Conservation (phyloP, 2,113 vertebrate genomes). For the Grammomys surdaster region DNA sequence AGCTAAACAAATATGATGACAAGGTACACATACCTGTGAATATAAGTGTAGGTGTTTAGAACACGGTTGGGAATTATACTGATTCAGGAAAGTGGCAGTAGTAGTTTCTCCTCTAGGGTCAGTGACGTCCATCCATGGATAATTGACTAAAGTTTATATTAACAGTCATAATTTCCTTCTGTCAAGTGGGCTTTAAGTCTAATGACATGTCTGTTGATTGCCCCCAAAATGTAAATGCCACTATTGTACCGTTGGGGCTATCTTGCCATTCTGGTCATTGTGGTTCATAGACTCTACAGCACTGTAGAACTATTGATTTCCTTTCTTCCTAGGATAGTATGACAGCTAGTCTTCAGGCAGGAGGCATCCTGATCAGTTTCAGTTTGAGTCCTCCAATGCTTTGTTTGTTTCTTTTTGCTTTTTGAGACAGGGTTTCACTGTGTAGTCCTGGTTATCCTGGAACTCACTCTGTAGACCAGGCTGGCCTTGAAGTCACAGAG, state of each 20-base stretch:
- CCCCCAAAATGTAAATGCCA: neutral
- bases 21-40: neutral
- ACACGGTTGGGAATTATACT: neutral
- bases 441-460: neutral
- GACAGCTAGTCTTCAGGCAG: neutral
- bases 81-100: neutral
- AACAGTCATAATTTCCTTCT: neutral
- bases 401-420: neutral
- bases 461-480: neutral
- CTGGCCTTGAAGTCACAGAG: neutral
- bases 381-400: neutral
- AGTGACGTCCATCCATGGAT: neutral
- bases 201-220: neutral
- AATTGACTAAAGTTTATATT: neutral
- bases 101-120: neutral
- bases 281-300: neutral
- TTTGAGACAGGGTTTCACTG: neutral
- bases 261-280: neutral
- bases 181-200: neutral
- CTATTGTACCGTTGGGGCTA: neutral
- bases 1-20: too few relatives aligned
- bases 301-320: too few relatives aligned
- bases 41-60: neutral
- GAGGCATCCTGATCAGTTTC: neutral
- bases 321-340: neutral